Conservation (phyloP, 1,140 invertebrate species). For the Agrilus planipennis region DNA sequence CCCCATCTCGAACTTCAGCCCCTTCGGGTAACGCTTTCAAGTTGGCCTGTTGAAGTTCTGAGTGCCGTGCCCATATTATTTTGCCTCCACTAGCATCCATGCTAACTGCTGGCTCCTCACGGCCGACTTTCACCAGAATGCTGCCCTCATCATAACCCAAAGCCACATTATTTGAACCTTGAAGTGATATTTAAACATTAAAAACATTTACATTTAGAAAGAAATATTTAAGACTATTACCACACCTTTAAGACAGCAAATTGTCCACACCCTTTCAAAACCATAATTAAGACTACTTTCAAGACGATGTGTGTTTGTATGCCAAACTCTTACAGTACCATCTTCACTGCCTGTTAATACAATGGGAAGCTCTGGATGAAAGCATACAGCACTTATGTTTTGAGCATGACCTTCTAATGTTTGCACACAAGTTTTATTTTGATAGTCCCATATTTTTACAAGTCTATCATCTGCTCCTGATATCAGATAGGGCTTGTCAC, state of each 20-base stretch:
- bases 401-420: conserved; percentile 94
- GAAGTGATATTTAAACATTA: too few species aligned
- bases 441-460: conserved; percentile 99
- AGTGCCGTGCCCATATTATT: conserved; percentile 97
- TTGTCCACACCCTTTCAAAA: conserved; percentile 95
- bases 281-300: conserved; percentile 98
- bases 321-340: conserved; percentile 93
- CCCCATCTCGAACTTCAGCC: conserved; percentile 77
- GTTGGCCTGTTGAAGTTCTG: conserved; percentile 97
- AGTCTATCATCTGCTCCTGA: conserved; percentile 96
- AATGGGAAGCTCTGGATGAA: conserved; percentile 96
- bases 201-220: too few species aligned
- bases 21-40: conserved; percentile 72
- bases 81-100: conserved; percentile 98
- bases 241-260: conserved; percentile 84
- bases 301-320: conserved; percentile 91
- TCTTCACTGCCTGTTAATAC: conserved; percentile 96
- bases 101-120: conserved; percentile 97
- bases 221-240: conserved; percentile 97
- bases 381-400: conserved; percentile 86
- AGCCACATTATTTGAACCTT: conserved; percentile 45
- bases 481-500: conserved; percentile 96
- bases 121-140: conserved; percentile 92
- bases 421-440: conserved; percentile 99
- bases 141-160: conserved; percentile 91